Evolutionary conservation across 2,888 invertebrate species (phyloP), one percentile per base, ranked within the genome.

Genomic region (Ecdyonurus torrentis): DNA sequence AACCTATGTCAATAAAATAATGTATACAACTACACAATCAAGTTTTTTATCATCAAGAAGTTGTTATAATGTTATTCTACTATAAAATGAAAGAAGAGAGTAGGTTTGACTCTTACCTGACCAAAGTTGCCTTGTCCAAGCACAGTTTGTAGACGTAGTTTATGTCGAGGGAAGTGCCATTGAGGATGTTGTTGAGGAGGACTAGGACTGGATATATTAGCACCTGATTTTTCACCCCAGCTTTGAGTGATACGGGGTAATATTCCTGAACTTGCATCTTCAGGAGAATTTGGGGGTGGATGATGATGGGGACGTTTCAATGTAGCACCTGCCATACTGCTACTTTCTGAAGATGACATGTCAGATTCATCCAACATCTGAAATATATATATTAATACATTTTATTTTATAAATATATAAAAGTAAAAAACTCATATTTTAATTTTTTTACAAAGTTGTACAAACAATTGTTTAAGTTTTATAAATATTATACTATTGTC

Each of bases 121-220:
- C 91, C 91, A 72, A 91, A 91, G 74, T 90, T 89, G 50, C 91
- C 90, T 75, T 91, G 88, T 5, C 90, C 91, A 24, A 91, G 75
- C 61, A 89, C 79, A 22, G 89, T 89, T 70, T 89, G 87, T 63
- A 91, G 76, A 55, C 87, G 80, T 59, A 91, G 78, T 69, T 89
- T 87, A 66, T 83, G 84, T 66, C 90, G 79, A 0, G 89, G 87
- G 71, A 90, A 89, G 72, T 90, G 89, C 82, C 86, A 86, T 10
- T 61, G 63, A 23, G 63, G 60, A 15, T 50, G 37, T 59, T 61
- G 55, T 15, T 25, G 23, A n/a, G 25, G 18, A 2, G 63, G 23
- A 15, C 58, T 58, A 7, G 23, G 23, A 10, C 25, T 2, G 3
- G 58, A 25, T 5, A n/a, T 24, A 2, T 55, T 58, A 2, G 25